Evolutionary conservation across 2,113 vertebrate genomes (phyloP), one percentile per base, ranked within the genome.

Genomic region (Corythaixoides concolor): DNA sequence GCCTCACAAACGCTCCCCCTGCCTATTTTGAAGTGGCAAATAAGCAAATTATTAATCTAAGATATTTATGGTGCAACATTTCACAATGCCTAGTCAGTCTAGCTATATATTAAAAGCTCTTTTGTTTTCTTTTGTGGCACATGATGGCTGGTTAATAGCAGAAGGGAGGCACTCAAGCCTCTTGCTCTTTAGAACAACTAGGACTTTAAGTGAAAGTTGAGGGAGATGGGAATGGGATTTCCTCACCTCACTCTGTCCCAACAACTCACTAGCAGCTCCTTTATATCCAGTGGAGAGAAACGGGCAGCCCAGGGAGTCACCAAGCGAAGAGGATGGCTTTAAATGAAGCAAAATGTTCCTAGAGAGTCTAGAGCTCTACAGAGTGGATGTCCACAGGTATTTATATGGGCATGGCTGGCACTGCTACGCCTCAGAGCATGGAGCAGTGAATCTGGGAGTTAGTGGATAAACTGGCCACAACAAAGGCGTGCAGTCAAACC

Each of bases 31-130:
- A 77, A 84, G 56, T 28, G 43, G 52, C 43, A 86, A 95, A 93
- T 86, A 88, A 94, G 88, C 39, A 88, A 80, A 88, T 94, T 94
- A 94, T 90, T 96, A 89, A 96, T 90, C 56, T 81, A 35, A 81
- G 56, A 81, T 82, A 88, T 93, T 95, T 95, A 90, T 81, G 68
- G 49, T 23, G 43, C 43, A 93, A 75, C 39, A 23, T 82, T 93
- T 94, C 72, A 66, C 10, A 1, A 64, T 43, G 33, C 39, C 74
- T 28, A 33, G 58, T 64, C 74, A 73, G 74, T 53, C 52, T 35
- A 26, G 66, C 74, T 88, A n/a, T 76, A 45, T 76, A 72, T 79
- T 91, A 85, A 83, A 75, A 77, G 33, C 76, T 92, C 28, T 77
- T 88, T 76, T 69, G 30, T 56, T 62, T 60, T 64, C n/a, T 84